phyloP scores from a whole-genome alignment of 2,888 invertebrate genomes.

The Drosophila anomalata region DNA sequence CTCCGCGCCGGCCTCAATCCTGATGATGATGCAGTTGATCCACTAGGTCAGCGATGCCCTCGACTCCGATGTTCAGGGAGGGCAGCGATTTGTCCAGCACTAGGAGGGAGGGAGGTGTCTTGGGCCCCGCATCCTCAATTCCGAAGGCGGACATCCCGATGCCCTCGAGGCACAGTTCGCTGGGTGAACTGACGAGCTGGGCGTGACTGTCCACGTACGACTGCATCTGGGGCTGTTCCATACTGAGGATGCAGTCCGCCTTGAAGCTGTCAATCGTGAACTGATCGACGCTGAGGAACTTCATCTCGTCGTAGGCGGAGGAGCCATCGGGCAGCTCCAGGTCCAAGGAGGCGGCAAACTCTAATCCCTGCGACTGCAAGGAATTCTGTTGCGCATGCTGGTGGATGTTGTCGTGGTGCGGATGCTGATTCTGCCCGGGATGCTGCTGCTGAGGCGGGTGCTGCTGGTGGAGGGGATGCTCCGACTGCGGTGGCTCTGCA shows the following conservation, averaged over 20 bases:
- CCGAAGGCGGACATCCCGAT: constrained; percentile 60
- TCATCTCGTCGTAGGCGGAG: constrained; percentile 84
- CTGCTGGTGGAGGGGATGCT: constrained; percentile 45
- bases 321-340: constrained; percentile 71
- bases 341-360: constrained; percentile 65
- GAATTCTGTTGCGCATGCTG: constrained; percentile 32
- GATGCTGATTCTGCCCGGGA: constrained; percentile 26
- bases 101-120: constrained; percentile 80
- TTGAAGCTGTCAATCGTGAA: constrained; percentile 84
- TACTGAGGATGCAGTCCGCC: constrained; percentile 83
- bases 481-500: constrained; percentile 28
- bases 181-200: constrained; percentile 27
- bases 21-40: constrained; percentile 76
- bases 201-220: constrained; percentile 20
- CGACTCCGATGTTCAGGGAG: constrained; percentile 80
- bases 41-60: constrained; percentile 82
- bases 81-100: constrained; percentile 82
- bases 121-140: constrained; percentile 62
- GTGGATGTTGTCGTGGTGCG: constrained; percentile 22
- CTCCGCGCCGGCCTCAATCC: background rate
- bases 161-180: constrained; percentile 66
- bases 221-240: constrained; percentile 75
- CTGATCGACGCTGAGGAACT: constrained; percentile 84
- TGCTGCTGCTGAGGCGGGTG: constrained; percentile 44
- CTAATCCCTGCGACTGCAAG: constrained; percentile 45